Conservation (phyloP, 1,140 invertebrate species). For the Drosophila erecta region DNA sequence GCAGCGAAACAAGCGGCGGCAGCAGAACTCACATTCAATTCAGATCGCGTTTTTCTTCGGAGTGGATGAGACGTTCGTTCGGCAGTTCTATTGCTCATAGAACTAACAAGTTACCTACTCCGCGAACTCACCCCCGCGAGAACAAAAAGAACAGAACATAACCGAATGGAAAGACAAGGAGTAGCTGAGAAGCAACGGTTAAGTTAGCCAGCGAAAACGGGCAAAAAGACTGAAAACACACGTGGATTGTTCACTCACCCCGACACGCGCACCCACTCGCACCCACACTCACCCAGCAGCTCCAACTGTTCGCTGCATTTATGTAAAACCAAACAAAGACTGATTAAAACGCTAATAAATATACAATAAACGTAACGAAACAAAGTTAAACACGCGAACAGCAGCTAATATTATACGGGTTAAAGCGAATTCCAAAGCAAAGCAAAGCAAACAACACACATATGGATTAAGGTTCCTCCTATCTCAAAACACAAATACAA, state of each 20-base stretch:
- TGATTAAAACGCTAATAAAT: constrained; percentile 75
- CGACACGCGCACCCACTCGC: constrained; percentile 14
- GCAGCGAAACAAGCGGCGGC: not conserved
- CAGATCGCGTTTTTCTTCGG: constrained; percentile 6
- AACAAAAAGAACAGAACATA: constrained; percentile 39
- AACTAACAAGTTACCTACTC: constrained; percentile 11
- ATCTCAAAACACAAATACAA: constrained; percentile 27
- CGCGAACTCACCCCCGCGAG: constrained; percentile 14
- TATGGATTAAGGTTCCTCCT: constrained; percentile 84
- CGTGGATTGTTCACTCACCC: constrained; percentile 44
- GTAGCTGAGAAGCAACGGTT: constrained; percentile 37
- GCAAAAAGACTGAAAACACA: constrained; percentile 61
- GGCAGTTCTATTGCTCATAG: constrained; percentile 4
- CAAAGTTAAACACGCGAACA: constrained; percentile 58
- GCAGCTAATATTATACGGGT: constrained; percentile 68
- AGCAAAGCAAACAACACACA: constrained; percentile 50
- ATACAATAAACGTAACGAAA: constrained; percentile 59
- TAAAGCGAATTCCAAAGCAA: constrained; percentile 58
- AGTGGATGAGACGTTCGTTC: constrained; percentile 1
- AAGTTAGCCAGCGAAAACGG: constrained; percentile 39
- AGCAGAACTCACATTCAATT: too few relatives aligned
- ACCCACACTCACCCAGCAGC: constrained; percentile 52
- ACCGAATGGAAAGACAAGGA: constrained; percentile 45
- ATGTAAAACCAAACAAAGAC: constrained; percentile 61
- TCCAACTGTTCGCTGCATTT: constrained; percentile 63